Conservation (phyloP, 35 echinoderm and acorn worm genomes). For the Stichopus chloronotus region DNA sequence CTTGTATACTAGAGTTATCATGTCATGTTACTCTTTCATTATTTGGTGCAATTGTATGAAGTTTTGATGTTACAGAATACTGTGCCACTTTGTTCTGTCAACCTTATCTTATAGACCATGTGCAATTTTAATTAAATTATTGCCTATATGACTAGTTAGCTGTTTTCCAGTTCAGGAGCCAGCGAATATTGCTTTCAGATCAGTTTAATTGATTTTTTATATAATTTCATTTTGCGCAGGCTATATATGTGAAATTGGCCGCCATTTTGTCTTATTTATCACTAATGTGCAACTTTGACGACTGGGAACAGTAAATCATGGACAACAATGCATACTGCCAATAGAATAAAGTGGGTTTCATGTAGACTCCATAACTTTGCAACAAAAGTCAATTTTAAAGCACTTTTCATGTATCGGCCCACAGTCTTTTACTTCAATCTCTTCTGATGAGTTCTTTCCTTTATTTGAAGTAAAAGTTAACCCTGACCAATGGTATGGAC, state of each 20-base stretch:
- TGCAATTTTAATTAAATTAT: not conserved
- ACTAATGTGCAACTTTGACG: not conserved
- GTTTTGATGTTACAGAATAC: too few relatives aligned
- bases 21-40: not conserved
- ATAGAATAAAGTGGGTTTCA: conserved; percentile 27
- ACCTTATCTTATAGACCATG: not conserved
- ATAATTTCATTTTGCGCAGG: conserved; percentile 6
- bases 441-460: too few relatives aligned
- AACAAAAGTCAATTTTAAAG: conserved; percentile 8
- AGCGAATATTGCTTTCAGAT: not conserved
- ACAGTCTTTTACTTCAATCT: not conserved
- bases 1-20: too few relatives aligned
- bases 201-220: conserved; percentile 7
- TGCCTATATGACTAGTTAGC: not conserved
- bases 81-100: too few relatives aligned
- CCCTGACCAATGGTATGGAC: too few relatives aligned
- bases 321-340: not conserved
- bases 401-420: conserved; percentile 6
- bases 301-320: conserved; percentile 2
- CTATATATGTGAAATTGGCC: conserved; percentile 9
- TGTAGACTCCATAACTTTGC: conserved; percentile 1
- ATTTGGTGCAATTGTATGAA: too few relatives aligned
- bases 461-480: too few relatives aligned
- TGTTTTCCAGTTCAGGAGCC: not conserved
- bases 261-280: conserved; percentile 11